These are phyloP conservation scores for Colistium nudipinnis DNA, from an alignment of 2,113 vertebrate species.

Conservation along the genomic window DNA sequence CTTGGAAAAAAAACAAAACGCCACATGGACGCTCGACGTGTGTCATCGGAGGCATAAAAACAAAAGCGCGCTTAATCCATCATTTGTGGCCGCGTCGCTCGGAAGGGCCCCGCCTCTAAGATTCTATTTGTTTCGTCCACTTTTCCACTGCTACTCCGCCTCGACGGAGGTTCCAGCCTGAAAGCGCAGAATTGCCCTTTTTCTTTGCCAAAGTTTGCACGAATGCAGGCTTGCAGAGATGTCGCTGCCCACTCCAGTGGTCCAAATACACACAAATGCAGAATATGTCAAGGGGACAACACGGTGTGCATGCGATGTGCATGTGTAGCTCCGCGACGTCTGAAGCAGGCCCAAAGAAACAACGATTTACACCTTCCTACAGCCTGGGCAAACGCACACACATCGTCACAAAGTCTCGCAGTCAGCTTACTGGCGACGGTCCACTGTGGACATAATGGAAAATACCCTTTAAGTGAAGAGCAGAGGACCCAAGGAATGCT, in stretches of 20 bases:
- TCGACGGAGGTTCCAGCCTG: conserved; percentile 32
- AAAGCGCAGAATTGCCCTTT: conserved; percentile 51
- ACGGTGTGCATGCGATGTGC: conserved; percentile 8
- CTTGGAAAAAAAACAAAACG: conserved; percentile 10
- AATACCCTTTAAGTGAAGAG: background rate
- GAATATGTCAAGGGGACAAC: background rate
- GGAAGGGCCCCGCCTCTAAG: conserved; percentile 7
- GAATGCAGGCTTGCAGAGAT: conserved; percentile 30
- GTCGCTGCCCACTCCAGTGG: conserved; percentile 11
- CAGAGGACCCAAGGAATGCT: background rate
- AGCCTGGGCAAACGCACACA: background rate
- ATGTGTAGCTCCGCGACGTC: conserved; percentile 23
- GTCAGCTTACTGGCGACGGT: background rate
- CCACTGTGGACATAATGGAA: background rate
- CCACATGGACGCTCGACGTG: too few relatives aligned
- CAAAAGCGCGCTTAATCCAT: background rate
- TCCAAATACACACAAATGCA: conserved; percentile 10
- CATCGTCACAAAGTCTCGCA: background rate
- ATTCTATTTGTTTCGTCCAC: conserved; percentile 18
- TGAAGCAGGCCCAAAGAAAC: conserved; percentile 1
- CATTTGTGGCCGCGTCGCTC: conserved; percentile 25
- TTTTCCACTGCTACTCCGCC: conserved; percentile 34
- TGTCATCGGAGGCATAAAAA: too few relatives aligned
- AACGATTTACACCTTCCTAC: background rate
- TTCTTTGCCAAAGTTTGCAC: conserved; percentile 23